Evolutionary conservation across 2,888 invertebrate genomes (phyloP), one percentile per base, ranked within the genome.

Genomic region (Drosophila meridiana): DNA sequence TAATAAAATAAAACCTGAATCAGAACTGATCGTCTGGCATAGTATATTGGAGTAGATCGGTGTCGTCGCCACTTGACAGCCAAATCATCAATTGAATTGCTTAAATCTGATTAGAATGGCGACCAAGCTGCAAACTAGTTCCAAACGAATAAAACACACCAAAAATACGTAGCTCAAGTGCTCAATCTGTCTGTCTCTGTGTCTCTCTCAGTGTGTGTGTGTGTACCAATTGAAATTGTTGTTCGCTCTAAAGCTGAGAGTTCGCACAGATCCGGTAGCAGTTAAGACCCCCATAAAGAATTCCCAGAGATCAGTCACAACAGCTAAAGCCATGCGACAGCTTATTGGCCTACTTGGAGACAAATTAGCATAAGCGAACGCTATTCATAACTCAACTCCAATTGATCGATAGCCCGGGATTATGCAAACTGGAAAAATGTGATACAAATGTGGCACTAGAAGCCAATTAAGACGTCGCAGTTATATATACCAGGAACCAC

Each of bases 91-190:
- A 71, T 76, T 76, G 78, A 78, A 78, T 78, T 52, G 55, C 67
- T 69, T 53, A 85, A 85, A 80, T 77, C 83, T 85, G 83, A 83
- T 83, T 83, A 81, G 83, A 86, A 86, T 72, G 81, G 65, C 62
- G 55, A 50, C 50, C 52, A 45, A 47, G 50, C 63, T 62, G 47
- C 58, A 79, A 78, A 78, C 78, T 80, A 80, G 78, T 78, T 78
- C 67, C 56, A 65, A 20, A 42, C 38, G 50, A 65, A 73, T 67
- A 74, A 66, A 69, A 70, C 52, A 53, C 69, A 43, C 60, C 63
- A 76, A 52, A 53, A 75, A 61, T 52, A 28, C 58, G 20, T 55
- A 56, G 52, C 78, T 76, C 76, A 71, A 78, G 78, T 79, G 80
- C 55, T 70, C 64, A 64, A 69, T 78, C 47, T 78, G 48, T 34